A percentile compares a stretch with the other conserved stretches of the same genome.
These are phyloP conservation scores for Tolmerus cingulatus DNA, from an alignment of 2,888 invertebrate genomes.

Conservation along the genomic window DNA sequence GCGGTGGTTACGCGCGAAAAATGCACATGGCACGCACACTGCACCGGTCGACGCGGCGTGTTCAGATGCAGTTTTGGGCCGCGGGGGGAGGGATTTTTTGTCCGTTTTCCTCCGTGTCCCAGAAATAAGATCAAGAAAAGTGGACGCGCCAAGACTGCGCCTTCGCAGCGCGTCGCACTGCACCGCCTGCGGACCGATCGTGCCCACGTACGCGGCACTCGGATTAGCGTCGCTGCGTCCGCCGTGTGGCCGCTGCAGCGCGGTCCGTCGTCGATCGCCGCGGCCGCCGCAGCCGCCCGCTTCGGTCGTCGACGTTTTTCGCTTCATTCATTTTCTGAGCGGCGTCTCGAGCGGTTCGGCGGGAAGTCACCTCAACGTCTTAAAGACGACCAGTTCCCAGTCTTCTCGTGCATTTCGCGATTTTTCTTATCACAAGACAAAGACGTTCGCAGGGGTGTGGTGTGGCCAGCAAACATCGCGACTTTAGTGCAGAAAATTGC, in stretches of 20 bases:
- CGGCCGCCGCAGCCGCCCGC: not conserved
- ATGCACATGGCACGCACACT: not conserved
- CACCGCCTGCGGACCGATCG: not conserved
- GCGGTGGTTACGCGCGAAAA: not conserved
- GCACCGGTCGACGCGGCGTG: not conserved
- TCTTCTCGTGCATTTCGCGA: not conserved
- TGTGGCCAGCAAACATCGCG: not conserved
- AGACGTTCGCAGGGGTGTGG: not conserved
- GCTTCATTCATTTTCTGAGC: conserved; percentile 26
- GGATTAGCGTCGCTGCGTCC: not conserved
- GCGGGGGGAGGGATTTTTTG: conserved; percentile 1
- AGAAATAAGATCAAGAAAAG: conserved; percentile 6
- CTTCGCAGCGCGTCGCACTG: not conserved
- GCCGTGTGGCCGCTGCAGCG: not conserved
- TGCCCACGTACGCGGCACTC: conserved; percentile 15
- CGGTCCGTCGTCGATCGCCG: not conserved
- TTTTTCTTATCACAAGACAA: conserved; percentile 14
- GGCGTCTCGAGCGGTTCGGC: conserved; percentile 28
- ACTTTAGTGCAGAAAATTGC: not conserved
- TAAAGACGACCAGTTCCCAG: not conserved
- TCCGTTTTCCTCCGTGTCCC: not conserved
- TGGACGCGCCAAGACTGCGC: not conserved
- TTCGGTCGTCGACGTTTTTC: not conserved
- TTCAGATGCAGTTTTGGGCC: not conserved
- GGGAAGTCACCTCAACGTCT: not conserved